These are phyloP conservation scores for Syrrhaptes paradoxus DNA, from an alignment of 2,113 vertebrate genomes.

Conservation along the genomic window DNA sequence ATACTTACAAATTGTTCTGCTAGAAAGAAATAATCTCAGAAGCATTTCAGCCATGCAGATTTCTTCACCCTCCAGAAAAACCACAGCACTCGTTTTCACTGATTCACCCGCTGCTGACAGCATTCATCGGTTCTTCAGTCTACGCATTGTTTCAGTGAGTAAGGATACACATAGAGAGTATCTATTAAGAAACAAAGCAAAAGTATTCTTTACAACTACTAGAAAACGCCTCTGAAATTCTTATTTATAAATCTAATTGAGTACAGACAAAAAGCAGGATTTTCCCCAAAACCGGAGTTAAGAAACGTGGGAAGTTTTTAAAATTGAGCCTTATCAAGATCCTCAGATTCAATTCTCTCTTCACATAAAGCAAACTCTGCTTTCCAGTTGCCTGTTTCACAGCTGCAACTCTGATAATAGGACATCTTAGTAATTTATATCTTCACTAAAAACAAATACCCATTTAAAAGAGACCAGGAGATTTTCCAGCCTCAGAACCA, in stretches of 20 bases:
- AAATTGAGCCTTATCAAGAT: background rate
- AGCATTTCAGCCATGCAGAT: conserved; percentile 30
- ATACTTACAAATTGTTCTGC: conserved; percentile 11
- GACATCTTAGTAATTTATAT: background rate
- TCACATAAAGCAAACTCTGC: background rate
- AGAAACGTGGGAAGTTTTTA: background rate
- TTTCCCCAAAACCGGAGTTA: background rate
- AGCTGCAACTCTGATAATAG: background rate
- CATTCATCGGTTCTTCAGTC: background rate
- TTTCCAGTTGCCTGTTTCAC: background rate
- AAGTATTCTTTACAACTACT: background rate
- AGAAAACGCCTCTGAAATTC: background rate
- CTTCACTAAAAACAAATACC: conserved; percentile 6
- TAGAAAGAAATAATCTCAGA: background rate
- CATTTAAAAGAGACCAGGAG: background rate
- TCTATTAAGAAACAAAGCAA: background rate
- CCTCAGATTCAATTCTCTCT: background rate
- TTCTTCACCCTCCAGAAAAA: conserved; percentile 22
- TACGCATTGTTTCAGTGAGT: background rate
- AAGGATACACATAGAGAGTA: background rate
- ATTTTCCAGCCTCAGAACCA: conserved; percentile 16
- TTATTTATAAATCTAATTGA: background rate
- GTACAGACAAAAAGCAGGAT: background rate
- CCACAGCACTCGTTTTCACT: background rate
- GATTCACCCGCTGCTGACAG: conserved; percentile 3